phyloP scores from a whole-genome alignment of 2,797 vertebrate species.

The Hapalemur alaotrensis region DNA sequence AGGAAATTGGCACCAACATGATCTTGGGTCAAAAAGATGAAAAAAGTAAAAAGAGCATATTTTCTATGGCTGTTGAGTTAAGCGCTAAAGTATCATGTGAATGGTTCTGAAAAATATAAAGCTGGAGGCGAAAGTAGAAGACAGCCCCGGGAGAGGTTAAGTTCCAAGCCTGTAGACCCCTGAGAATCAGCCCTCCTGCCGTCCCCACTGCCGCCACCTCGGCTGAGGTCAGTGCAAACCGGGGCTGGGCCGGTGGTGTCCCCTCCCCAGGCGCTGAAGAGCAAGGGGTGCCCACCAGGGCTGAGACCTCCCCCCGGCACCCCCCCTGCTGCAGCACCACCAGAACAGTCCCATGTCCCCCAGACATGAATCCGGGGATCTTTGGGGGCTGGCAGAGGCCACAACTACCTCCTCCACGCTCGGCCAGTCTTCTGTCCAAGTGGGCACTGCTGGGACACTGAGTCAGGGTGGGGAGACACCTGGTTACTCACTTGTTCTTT shows the following conservation, averaged over 20 bases:
- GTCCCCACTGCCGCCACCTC: neutral
- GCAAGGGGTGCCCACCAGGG: accelerated
- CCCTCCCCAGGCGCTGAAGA: neutral
- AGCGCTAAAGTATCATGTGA: slow-evolving; percentile 20
- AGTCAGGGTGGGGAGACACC: neutral
- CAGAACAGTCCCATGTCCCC: too few relatives aligned
- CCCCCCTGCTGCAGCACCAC: neutral
- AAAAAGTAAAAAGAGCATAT: slow-evolving; percentile 31
- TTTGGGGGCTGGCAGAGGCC: accelerated
- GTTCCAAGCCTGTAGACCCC: neutral
- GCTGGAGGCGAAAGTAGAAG: neutral
- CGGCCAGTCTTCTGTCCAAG: neutral
- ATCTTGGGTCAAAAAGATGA: slow-evolving; percentile 70
- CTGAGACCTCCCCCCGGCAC: neutral
- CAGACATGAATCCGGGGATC: neutral
- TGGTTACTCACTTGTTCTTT: neutral
- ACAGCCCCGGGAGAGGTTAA: neutral
- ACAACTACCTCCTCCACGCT: neutral
- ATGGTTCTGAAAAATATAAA: slow-evolving; percentile 48
- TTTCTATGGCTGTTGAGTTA: slow-evolving; percentile 59
- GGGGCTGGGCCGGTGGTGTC: accelerated
- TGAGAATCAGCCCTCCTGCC: neutral
- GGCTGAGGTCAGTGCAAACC: neutral
- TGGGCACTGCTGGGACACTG: neutral
- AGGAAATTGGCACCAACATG: slow-evolving; percentile 81